These are phyloP conservation scores for Urocyon cinereoargenteus DNA, from an alignment of 2,797 vertebrate genomes.

Conservation along the genomic window DNA sequence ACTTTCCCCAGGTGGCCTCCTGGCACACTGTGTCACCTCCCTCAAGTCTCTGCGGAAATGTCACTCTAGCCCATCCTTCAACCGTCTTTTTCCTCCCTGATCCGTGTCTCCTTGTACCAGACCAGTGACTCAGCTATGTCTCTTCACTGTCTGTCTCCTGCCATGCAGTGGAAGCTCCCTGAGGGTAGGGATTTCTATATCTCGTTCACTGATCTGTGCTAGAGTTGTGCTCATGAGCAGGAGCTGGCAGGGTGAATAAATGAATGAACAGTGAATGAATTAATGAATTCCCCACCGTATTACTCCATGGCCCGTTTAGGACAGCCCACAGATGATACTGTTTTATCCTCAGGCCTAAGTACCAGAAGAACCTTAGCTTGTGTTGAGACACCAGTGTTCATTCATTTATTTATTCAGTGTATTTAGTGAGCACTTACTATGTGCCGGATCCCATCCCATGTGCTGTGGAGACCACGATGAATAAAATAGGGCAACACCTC, in stretches of 20 bases:
- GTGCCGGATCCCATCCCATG: not conserved
- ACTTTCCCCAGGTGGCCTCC: not conserved
- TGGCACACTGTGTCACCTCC: not conserved
- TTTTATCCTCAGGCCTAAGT: not conserved
- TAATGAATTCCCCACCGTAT: too few relatives aligned
- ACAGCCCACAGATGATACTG: not conserved
- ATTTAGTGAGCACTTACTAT: not conserved
- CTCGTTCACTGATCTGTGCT: not conserved
- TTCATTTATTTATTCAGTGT: not conserved
- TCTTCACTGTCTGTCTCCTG: not conserved
- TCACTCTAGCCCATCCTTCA: too few relatives aligned
- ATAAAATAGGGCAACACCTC: accelerated
- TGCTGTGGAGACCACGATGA: not conserved
- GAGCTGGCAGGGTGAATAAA: not conserved
- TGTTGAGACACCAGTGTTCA: not conserved
- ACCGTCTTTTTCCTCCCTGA: not conserved
- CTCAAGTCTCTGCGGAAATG: not conserved
- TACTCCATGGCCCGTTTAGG: not conserved
- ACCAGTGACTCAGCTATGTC: not conserved
- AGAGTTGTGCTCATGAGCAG: not conserved
- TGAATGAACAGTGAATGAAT: not conserved
- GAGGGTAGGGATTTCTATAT: not conserved
- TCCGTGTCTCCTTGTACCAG: accelerated
- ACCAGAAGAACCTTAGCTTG: not conserved
- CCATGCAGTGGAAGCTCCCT: not conserved